Base-by-base conservation (phyloP, 2,888 invertebrate species). In the Quadroppia sp. region DNA sequence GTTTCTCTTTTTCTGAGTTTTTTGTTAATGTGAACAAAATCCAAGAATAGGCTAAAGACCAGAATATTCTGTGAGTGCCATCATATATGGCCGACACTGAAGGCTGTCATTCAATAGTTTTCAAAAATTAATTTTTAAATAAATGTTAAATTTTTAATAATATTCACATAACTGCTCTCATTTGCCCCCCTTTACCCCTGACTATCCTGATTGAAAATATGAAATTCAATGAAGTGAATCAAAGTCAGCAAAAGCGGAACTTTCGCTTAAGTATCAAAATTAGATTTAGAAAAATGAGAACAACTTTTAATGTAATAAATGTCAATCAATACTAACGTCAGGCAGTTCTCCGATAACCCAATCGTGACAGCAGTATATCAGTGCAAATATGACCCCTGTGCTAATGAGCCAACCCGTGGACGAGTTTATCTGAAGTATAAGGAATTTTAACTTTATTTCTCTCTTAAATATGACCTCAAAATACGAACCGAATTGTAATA, bases 331-430 rank as follows among this genome's bases (percentile, higher is more conserved):
- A 74, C 72, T 72, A 4, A 75, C 75, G 20, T 73, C 70, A 17
- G 76, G 76, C 25, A 76, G 40, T 6, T 76, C 71, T 28, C 75
- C 75, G n/a, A 71, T 15, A 6, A 72, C 67, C 76, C 76, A 76
- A 25, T 75, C 75, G 56, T 75, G 72, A 61, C 50, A 71, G 15
- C 59, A 48, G 40, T 74, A 74, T 42, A 70, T 74, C 23, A 74
- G 28, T 17, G 61, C 48, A 17, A 40, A 42, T 28, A 74, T 74
- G 17, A 72, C 74, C 1, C 40, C 11, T 9, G 74, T 36, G 23
- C 67, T 67, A 56, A 59, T 71, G n/a, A 56, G 50, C 71, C 36
- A 72, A 45, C 40, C 74, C 56, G 45, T 40, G 17, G 42, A 69
- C 6, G 30, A 73, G 17, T 30, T 72, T 74, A 50, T 23, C 36